Evolutionary conservation across 2,113 vertebrate species (phyloP).

Genomic region (Pelodiscus sinensis): DNA sequence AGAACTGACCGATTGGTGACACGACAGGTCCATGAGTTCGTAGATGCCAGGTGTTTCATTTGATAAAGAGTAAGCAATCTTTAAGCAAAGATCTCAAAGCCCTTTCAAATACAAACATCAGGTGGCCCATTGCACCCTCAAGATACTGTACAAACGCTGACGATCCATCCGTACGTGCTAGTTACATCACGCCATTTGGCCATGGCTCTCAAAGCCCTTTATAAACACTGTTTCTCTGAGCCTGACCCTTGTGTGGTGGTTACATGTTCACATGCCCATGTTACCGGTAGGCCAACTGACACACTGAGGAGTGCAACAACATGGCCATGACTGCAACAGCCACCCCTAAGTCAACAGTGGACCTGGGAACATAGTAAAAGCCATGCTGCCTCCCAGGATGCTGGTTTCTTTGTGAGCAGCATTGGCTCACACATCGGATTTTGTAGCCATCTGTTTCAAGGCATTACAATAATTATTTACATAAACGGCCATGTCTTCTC

Average conservation of each 20-base stretch:
- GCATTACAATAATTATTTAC: background rate
- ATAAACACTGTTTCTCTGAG: background rate
- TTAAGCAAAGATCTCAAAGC: background rate
- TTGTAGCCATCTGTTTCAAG: background rate
- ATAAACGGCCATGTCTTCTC: background rate
- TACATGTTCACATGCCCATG: background rate
- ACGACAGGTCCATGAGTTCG: background rate
- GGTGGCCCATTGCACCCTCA: background rate
- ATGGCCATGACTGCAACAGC: background rate
- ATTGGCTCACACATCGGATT: background rate
- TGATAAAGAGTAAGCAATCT: background rate
- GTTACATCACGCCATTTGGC: background rate
- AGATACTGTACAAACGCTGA: background rate
- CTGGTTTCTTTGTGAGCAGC: background rate
- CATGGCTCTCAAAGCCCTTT: background rate
- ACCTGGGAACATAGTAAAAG: background rate
- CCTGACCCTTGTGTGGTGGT: background rate
- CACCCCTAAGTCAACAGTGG: background rate
- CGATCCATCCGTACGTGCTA: background rate
- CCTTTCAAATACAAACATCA: background rate
- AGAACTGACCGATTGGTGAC: background rate
- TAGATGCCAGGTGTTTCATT: background rate
- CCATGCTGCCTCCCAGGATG: background rate
- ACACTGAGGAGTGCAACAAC: background rate
- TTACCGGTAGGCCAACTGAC: background rate